Evolutionary conservation across 1,140 invertebrate genomes (phyloP), one percentile per base, ranked within the genome.

Genomic region (Cherax destructor): DNA sequence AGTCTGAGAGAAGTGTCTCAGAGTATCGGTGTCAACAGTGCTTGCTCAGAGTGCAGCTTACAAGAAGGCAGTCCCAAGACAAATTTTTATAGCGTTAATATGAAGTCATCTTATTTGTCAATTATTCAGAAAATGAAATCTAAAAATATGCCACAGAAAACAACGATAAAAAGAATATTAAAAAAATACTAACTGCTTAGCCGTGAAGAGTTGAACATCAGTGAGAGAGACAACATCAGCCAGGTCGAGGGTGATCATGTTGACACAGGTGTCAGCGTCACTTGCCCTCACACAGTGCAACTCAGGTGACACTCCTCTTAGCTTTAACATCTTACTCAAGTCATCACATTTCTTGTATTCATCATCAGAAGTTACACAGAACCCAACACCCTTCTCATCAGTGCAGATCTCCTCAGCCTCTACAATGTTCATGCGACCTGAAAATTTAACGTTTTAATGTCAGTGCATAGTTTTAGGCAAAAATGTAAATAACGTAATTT

Each of bases 311-410:
- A 84, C 30, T 9, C 88, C 88, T 30, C 88, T 83, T 4, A 90
- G 88, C 2, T 76, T 74, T 30, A 90, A 49, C 47, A 90, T 69
- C 41, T 5, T 50, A 9, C 74, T 61, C 52, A 90, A 50, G 52
- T 90, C 88, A n/a, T 56, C 61, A 50, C 88, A 90, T 90, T 90
- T 90, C 61, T 78, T 90, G 13, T n/a, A 21, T 69, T 90, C 88
- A 4, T 84, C 80, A 59, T 83, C 74, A n/a, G 52, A 77, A n/a
- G 74, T 59, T 1, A 78, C 81, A 56, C 88, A 90, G 56, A 90
- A 85, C 21, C 72, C 61, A 30, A 90, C 88, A 10, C 72, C 65
- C 7, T 30, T 24, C 83, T 90, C 88, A 16, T 11, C 41, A 59
- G 72, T 10, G 24, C 88, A 90, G 72, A 84, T 84, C 69, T 77